Percentiles rank a stretch among this genome's conserved stretches.
phyloP scores from a whole-genome alignment of 2,888 invertebrate genomes.

The Spisula solida region DNA sequence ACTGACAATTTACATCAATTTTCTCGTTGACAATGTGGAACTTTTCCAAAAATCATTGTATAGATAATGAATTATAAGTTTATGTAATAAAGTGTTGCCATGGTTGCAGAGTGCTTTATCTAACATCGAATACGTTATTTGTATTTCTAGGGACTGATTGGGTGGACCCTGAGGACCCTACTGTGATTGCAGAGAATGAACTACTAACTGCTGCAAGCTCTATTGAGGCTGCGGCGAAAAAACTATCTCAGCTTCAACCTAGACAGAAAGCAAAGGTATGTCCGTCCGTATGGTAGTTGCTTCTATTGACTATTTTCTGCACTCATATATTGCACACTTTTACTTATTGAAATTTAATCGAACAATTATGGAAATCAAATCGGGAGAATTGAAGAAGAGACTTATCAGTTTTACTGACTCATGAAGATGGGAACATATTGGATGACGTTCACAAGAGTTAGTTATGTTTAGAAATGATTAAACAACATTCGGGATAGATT shows the following conservation, averaged over 20 bases:
- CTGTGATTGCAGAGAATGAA: slow-evolving; percentile 99
- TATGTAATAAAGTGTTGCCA: too few species aligned
- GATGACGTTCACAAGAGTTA: too few species aligned
- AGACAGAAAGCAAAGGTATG: slow-evolving; percentile 93
- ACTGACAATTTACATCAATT: not conserved
- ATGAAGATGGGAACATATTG: too few species aligned
- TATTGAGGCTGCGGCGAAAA: slow-evolving; percentile 99
- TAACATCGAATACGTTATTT: not conserved
- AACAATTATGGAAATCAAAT: too few species aligned
- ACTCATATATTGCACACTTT: too few species aligned
- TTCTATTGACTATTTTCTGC: not conserved
- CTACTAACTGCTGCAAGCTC: slow-evolving; percentile 98
- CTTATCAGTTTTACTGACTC: too few species aligned
- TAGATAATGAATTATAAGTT: not conserved
- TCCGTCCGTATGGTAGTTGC: not conserved
- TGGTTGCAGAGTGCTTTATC: not conserved
- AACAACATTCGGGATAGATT: too few species aligned
- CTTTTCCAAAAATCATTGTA: not conserved
- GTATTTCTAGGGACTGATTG: slow-evolving; percentile 92
- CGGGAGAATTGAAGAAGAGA: too few species aligned
- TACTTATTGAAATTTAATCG: too few species aligned
- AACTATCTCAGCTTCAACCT: slow-evolving; percentile 96
- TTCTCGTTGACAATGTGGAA: not conserved
- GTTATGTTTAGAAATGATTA: too few species aligned
- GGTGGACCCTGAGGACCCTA: slow-evolving; percentile 98